Conservation (phyloP, 2,113 vertebrate species). For the Castor canadensis region DNA sequence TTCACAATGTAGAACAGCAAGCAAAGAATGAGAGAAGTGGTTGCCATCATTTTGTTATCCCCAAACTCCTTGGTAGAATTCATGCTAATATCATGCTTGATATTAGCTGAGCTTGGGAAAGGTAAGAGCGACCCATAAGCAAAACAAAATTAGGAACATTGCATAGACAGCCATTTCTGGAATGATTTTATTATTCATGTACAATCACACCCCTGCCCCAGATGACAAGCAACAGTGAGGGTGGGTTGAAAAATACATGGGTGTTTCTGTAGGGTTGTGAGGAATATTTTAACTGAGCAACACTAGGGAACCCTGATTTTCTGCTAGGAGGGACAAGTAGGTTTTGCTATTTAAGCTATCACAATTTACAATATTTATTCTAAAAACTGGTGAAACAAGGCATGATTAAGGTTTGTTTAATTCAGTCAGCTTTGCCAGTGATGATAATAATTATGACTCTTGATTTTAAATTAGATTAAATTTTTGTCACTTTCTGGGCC, state of each 20-base stretch:
- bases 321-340: background rate
- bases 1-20: background rate
- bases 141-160: background rate
- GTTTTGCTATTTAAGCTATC: background rate
- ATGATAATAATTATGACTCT: conserved; percentile 26
- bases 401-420: conserved; percentile 2
- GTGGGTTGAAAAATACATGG: background rate
- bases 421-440: conserved; percentile 27
- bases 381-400: background rate
- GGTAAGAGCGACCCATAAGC: background rate
- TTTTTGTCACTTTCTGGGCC: background rate
- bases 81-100: background rate
- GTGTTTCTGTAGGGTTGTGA: background rate
- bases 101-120: background rate
- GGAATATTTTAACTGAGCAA: background rate
- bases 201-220: background rate
- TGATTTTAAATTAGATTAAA: conserved; percentile 30
- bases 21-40: background rate
- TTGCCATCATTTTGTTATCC: background rate
- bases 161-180: background rate
- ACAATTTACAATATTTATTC: background rate
- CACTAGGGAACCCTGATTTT: background rate
- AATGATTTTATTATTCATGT: background rate
- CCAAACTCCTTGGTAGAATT: background rate
- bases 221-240: background rate